phyloP scores from a whole-genome alignment of 1,140 invertebrate genomes.

The Artemia franciscana region DNA sequence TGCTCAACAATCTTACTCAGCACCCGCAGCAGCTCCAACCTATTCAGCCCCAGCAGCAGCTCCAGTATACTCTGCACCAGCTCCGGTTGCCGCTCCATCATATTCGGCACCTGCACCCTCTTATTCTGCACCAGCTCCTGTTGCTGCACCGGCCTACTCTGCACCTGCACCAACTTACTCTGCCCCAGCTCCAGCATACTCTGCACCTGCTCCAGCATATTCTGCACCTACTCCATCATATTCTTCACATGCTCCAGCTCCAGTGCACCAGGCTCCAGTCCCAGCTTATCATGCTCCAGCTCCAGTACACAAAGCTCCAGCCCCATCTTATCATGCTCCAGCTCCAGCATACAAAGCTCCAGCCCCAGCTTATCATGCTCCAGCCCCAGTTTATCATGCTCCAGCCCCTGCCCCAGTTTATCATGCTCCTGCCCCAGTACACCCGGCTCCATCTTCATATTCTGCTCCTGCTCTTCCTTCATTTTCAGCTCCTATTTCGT shows the following conservation, averaged over 20 bases:
- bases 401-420: constrained; percentile 10
- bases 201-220: constrained; percentile 6
- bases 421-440: too few relatives aligned
- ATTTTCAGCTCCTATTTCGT: background rate
- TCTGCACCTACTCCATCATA: constrained; percentile 1
- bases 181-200: background rate
- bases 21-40: background rate
- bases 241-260: background rate
- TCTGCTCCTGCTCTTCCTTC: background rate
- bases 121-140: constrained; percentile 1
- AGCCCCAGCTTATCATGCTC: background rate
- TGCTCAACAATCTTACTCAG: background rate
- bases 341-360: background rate
- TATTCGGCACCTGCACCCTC: background rate
- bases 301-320: constrained; percentile 3
- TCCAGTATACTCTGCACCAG: constrained; percentile 6
- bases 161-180: background rate
- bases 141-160: constrained; percentile 1
- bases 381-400: constrained; percentile 4
- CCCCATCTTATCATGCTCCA: constrained; percentile 8
- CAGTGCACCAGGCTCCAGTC: background rate
- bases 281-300: constrained; percentile 1
- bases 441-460: constrained; percentile 3
- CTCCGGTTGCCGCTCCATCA: constrained; percentile 7
- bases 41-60: background rate